These are phyloP conservation scores for Parazoanthus darwini DNA, from an alignment of 92 coral and sea anemone genomes.

Conservation along the genomic window DNA sequence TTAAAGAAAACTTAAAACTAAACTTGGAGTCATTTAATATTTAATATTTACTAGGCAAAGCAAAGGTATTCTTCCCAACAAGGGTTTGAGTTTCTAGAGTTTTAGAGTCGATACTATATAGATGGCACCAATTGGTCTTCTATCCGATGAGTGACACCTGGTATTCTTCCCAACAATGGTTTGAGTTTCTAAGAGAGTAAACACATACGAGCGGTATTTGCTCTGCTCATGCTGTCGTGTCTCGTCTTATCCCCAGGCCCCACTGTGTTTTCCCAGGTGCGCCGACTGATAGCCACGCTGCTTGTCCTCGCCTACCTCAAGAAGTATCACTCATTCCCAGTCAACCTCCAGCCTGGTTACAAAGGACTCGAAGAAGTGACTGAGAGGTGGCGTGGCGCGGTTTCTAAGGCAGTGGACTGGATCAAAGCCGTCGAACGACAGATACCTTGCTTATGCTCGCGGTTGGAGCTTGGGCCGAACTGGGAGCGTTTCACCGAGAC, in stretches of 20 bases:
- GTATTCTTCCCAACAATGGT: too few species aligned
- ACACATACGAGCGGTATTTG: too few species aligned
- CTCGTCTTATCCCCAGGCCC: slow-evolving; percentile 55
- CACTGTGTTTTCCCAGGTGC: slow-evolving; percentile 59
- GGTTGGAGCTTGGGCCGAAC: slow-evolving; percentile 87
- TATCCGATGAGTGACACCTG: too few species aligned
- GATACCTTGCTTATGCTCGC: slow-evolving; percentile 85
- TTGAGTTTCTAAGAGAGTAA: too few species aligned
- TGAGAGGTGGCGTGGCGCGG: slow-evolving; percentile 47
- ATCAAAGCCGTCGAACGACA: slow-evolving; percentile 71
- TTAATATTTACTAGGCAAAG: too few species aligned
- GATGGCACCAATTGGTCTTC: too few species aligned
- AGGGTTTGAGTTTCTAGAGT: too few species aligned
- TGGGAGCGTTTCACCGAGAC: slow-evolving; percentile 64
- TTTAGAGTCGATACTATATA: too few species aligned
- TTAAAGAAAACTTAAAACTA: too few species aligned
- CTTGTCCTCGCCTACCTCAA: slow-evolving; percentile 70
- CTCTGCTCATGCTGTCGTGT: too few species aligned
- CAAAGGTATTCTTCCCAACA: too few species aligned
- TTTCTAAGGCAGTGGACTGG: slow-evolving; percentile 78
- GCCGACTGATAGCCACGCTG: slow-evolving; percentile 79
- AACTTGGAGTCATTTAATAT: too few species aligned
- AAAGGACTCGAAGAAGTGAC: slow-evolving; percentile 7
- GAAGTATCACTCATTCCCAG: slow-evolving; percentile 49
- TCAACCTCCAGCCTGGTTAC: slow-evolving; percentile 58